These are phyloP conservation scores for Drosophila prostipennis DNA, from an alignment of 2,888 invertebrate genomes.

Conservation along the genomic window DNA sequence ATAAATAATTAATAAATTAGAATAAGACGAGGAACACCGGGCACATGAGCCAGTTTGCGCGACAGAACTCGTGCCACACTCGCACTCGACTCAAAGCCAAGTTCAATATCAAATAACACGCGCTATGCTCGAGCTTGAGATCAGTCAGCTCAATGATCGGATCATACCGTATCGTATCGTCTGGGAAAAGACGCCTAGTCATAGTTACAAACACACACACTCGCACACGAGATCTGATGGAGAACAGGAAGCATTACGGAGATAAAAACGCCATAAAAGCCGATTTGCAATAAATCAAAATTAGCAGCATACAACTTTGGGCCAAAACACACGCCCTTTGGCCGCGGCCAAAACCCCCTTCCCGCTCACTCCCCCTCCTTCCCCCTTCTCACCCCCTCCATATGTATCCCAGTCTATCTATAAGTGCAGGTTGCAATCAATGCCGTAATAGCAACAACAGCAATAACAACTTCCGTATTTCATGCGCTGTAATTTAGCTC, in stretches of 20 bases:
- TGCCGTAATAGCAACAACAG: conserved; percentile 50
- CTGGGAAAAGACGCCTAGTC: conserved; percentile 51
- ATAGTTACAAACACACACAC: conserved; percentile 21
- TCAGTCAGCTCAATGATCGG: conserved; percentile 57
- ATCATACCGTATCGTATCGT: conserved; percentile 9
- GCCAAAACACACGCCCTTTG: conserved; percentile 62
- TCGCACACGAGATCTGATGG: conserved; percentile 18
- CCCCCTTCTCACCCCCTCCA: not conserved
- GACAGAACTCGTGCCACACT: conserved; percentile 50
- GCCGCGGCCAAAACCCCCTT: conserved; percentile 7
- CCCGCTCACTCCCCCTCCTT: not conserved
- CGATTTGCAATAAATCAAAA: conserved; percentile 65
- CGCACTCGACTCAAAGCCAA: conserved; percentile 60
- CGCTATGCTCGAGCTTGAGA: conserved; percentile 51
- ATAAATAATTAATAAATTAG: conserved; percentile 60
- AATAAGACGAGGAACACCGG: conserved; percentile 43
- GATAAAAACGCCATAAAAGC: conserved; percentile 49
- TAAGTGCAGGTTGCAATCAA: conserved; percentile 49
- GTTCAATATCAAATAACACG: conserved; percentile 72
- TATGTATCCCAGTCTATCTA: not conserved
- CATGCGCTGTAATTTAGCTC: conserved; percentile 63
- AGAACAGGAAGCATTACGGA: conserved; percentile 64
- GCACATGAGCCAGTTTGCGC: conserved; percentile 42
- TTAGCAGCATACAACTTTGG: conserved; percentile 56
- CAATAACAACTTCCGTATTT: conserved; percentile 65